These are phyloP conservation scores for Polydrusus pterygomalis DNA, from an alignment of 2,888 invertebrate genomes.

Conservation along the genomic window DNA sequence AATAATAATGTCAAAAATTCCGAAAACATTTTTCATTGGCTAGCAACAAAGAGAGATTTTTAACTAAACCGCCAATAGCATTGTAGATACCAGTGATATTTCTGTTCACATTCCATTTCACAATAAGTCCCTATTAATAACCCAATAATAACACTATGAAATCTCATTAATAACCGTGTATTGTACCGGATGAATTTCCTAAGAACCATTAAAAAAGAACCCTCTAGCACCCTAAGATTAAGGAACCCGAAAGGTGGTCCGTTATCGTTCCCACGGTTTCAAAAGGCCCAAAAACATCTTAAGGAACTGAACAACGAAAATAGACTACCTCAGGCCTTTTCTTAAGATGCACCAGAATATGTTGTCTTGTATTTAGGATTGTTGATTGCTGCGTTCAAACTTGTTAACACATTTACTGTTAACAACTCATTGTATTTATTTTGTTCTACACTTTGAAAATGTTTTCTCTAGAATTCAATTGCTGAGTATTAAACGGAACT, in stretches of 20 bases:
- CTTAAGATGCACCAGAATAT: conserved; percentile 21
- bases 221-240: conserved; percentile 47
- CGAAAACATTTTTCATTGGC: too few species aligned
- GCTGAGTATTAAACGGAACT: too few species aligned
- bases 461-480: too few species aligned
- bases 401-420: neutral
- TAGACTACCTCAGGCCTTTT: conserved; percentile 27
- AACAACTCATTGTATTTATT: too few species aligned
- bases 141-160: conserved; percentile 38
- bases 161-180: conserved; percentile 41
- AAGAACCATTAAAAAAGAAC: conserved; percentile 42
- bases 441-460: too few species aligned
- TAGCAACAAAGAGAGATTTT: too few species aligned
- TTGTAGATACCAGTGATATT: too few species aligned
- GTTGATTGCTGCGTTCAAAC: neutral
- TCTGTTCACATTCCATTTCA: neutral
- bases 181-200: conserved; percentile 49
- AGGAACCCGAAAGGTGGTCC: conserved; percentile 49
- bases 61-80: too few species aligned
- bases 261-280: conserved; percentile 47
- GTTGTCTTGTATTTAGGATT: conserved; percentile 4
- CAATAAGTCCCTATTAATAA: conserved; percentile 11
- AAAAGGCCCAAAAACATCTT: conserved; percentile 41
- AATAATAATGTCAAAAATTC: too few species aligned
- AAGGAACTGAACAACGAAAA: conserved; percentile 34